Base-by-base conservation (phyloP, 1,140 invertebrate species). In the Trachymyrmex septentrionalis region DNA sequence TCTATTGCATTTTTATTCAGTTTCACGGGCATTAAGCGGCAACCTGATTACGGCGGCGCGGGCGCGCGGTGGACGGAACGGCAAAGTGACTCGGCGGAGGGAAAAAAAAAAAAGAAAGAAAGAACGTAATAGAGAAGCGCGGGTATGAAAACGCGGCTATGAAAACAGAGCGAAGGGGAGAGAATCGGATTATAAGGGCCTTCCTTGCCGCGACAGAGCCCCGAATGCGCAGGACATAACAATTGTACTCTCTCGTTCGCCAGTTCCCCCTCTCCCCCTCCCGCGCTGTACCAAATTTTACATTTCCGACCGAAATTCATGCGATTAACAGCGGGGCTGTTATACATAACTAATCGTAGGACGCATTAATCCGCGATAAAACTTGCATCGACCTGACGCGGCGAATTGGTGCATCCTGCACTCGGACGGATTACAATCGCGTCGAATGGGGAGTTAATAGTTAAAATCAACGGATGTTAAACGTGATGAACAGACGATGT, bases 1-100 rank as follows among this genome's bases (percentile, higher is more conserved):
- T 91, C 91, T 90, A 92, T 92, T 92, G 91, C 89, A 88, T 92
- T 92, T 92, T 92, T 91, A 92, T 93, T 93, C 90, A 90, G 86
- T 92, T 93, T 92, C 89, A 89, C 88, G 89, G 91, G 89, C 90
- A 92, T 92, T 92, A 92, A 91, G 88, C 88, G 75, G 75, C 87
- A 92, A 92, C 85, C 88, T 92, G 90, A 92, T 92, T 92, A 92
- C 87, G 76, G 77, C 80, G 67, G 86, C 73, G 81, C 81, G 85
- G 59, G 67, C 77, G 84, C 82, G 82, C 87, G 78, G 71, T 88
- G 81, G 86, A 89, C 87, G 88, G 85, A 91, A 87, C 88, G 85
- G 77, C 69, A 91, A 86, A 92, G 91, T 86, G 85, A 90, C 89
- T 81, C 73, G 87, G 10, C 10, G 21, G 63, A 57, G 61, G 5